Evolutionary conservation across 1,140 invertebrate species (phyloP), one percentile per base, ranked within the genome.

Genomic region (Sycophila sp.): DNA sequence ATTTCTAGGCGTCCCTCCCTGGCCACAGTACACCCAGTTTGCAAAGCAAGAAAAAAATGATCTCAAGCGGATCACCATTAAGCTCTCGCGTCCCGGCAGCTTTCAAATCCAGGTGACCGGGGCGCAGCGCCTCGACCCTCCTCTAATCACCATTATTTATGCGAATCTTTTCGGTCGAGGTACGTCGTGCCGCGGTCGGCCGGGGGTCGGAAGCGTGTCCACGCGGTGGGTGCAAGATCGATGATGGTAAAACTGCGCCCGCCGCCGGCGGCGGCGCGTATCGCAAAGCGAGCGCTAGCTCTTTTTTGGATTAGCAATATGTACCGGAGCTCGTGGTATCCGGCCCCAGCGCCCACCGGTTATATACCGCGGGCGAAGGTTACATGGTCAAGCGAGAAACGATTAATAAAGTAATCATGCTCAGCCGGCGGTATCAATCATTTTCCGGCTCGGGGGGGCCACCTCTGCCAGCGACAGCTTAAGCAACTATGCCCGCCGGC

Each of bases 331-430:
- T 28, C 58, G 58, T 32, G 17, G 42, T 11, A 11, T n/a, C n/a
- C 8, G 32, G 30, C n/a, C 36, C 47, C 22, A 22, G 24, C 11
- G 36, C 17, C 42, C n/a, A n/a, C 40, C 19, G n/a, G n/a, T n/a
- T 45, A 45, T 19, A 45, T 45, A 19, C 13, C 8, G 45, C 34
- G 11, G 28, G 11, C 34, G 19, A 15, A 26, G n/a, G 28, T 15
- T 58, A 40, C 30, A 72, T 75, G 78, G 79, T 82, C 81, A 81
- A 79, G 77, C 67, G 76, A 74, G 60, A 73, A 76, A 72, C 79
- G 80, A 83, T 83, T 83, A 83, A 83, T 83, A 81, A 80, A 80
- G 76, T 81, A 81, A 81, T 83, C 80, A 81, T 78, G 65, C 76
- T 76, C 80, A 80, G 80, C 73, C 76, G 71, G 67, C 73, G 74